Evolutionary conservation across 2,888 invertebrate species (phyloP), one percentile per base, ranked within the genome.

Genomic region (Oeneis ivallda): DNA sequence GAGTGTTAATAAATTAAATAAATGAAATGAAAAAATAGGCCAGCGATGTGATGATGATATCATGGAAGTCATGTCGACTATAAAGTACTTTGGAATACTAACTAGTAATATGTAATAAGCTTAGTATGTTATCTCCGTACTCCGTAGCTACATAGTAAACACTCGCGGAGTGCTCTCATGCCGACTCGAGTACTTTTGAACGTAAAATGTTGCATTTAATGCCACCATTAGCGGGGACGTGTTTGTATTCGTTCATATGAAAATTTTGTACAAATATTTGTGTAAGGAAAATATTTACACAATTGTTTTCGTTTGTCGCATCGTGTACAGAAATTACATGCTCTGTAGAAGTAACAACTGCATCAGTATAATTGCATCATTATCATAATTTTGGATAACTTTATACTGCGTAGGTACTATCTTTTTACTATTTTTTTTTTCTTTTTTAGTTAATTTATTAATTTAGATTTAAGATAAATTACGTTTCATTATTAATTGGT

Each of bases 181-280:
- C 43, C 37, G 37, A n/a, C 9, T 17, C 17, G 37, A 56, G 54
- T 19, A 56, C 54, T 56, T 56, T 41, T 6, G 54, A 41, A 56
- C 54, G 54, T 56, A 56, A 56, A 56, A 56, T 39, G 54, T 56
- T 39, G 54, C 54, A 56, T 56, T 56, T 56, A 56, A 56, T 56
- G 54, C 54, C 54, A 41, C 54, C 54, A 56, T 56, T 56, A 56
- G 39, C 39, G 54, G 19, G 26, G 53, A 56, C 54, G 37, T 56
- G 54, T 56, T 53, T 34, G 32, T 53, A 34, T 53, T 4, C 32
- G 54, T 56, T 56, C 39, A 17, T 39, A 56, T 56, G 54, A 56
- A 56, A 56, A 39, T 56, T 41, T 39, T 19, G 54, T 56, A 13
- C 19, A 56, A 56, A 56, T 56, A 39, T 56, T 39, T 56, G 54